Evolutionary conservation across 2,888 invertebrate species (phyloP), one percentile per base, ranked within the genome.

Genomic region (Papilio demoleus): DNA sequence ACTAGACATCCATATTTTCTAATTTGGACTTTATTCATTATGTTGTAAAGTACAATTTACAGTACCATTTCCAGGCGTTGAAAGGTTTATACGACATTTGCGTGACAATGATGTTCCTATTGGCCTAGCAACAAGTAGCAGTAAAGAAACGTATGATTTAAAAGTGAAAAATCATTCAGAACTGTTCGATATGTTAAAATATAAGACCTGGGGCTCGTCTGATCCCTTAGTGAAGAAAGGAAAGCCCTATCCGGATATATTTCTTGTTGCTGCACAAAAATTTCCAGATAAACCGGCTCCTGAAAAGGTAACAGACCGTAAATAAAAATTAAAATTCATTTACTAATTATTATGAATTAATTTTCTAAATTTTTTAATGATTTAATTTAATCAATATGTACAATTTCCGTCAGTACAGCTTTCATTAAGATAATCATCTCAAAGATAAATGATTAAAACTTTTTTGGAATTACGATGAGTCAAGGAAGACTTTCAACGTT

Each of bases 171-270:
- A 94, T 31, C 95, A 96, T 80, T 93, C 95, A 78, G 93, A 95
- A 24, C 81, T 97, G 12, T 96, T 97, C 78, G 82, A 92, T 6
- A 80, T 95, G 59, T 94, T 97, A 67, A 81, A 93, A 65, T 97
- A 96, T 80, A 94, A 95, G 73, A 97, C 98, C 0, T 94, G 95
- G 76, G 97, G 97, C 0, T 95, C 96, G 9, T 95, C 95, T 17
- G 98, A 99, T 82, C 95, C 96, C 0, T 96, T 96, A 64, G 97
- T 98, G 1, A 95, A 95, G 80, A 88, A 93, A 56, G 97, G 98
- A 0, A 98, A 99, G 90, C 98, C 98, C 0, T 93, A 94, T 45
- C 98, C 98, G 0, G 98, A 98, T 82, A 96, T 97, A 76, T 99
- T 97, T 82, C 83, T 96, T 2, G 94, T 97, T 1, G 95, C 96